Evolutionary conservation across 2,797 vertebrate species (phyloP).

Genomic region (Coilia nasus): DNA sequence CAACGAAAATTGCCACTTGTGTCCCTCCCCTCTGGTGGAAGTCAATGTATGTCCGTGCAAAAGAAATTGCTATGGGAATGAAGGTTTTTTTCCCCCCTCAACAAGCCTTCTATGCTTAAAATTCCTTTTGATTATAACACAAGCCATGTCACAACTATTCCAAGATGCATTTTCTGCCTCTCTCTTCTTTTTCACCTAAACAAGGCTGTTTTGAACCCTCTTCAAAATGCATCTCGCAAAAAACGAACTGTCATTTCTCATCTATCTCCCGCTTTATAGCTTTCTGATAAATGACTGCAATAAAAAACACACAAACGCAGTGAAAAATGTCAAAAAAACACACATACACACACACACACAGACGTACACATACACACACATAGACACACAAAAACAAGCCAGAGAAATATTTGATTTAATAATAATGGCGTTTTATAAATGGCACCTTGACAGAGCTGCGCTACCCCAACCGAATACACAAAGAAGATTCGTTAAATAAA

Average conservation of each 20-base stretch:
- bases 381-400: neutral
- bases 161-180: neutral
- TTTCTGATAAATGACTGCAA: constrained; percentile 19
- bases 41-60: neutral
- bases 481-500: constrained; percentile 9
- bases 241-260: constrained; percentile 9
- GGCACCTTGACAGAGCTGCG: constrained; percentile 11
- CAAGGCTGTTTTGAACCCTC: neutral
- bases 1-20: constrained; percentile 31
- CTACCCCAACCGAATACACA: neutral
- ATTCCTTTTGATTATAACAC: neutral
- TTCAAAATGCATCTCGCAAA: constrained; percentile 8
- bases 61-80: neutral
- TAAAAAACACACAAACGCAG: constrained; percentile 10
- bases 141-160: neutral
- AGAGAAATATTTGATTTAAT: constrained; percentile 22
- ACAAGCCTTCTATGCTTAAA: neutral
- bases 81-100: neutral
- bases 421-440: constrained; percentile 20
- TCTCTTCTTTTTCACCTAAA: neutral
- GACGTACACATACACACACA: too few relatives aligned
- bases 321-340: neutral
- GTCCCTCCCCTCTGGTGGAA: neutral
- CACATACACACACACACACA: too few relatives aligned
- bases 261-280: neutral